Evolutionary conservation across 2,797 vertebrate species (phyloP).

Genomic region (Psittacula echo): DNA sequence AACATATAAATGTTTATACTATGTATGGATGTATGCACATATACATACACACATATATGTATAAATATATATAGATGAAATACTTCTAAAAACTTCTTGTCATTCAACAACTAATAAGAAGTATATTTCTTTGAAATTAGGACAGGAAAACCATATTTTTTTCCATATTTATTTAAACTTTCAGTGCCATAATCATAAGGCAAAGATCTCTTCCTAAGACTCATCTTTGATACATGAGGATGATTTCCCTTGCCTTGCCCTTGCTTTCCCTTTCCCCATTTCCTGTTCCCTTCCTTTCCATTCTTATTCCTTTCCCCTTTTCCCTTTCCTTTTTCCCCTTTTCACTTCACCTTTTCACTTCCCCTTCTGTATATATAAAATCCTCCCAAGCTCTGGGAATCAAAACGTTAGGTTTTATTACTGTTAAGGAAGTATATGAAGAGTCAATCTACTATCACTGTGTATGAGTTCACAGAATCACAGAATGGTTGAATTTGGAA

Average conservation of each 20-base stretch:
- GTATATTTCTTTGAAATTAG: neutral
- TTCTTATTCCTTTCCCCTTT: neutral
- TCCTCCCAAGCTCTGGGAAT: neutral
- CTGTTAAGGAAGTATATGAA: neutral
- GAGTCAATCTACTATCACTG: neutral
- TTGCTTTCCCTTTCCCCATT: neutral
- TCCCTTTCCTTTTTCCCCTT: neutral
- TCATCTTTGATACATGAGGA: neutral
- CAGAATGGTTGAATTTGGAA: neutral
- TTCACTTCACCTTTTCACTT: neutral
- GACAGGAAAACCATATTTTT: neutral
- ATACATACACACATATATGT: neutral
- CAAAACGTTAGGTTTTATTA: neutral
- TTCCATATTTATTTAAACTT: neutral
- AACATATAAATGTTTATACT: neutral
- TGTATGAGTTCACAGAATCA: neutral
- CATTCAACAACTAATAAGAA: neutral
- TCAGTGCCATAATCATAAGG: neutral
- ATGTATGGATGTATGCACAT: too few relatives aligned
- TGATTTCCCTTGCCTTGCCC: neutral
- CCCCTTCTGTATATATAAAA: neutral
- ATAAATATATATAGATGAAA: neutral
- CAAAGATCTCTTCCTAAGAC: neutral
- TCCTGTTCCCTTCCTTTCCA: rapidly evolving
- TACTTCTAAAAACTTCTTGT: neutral